Evolutionary conservation across 2,113 vertebrate genomes (phyloP), one percentile per base, ranked within the genome.

Genomic region (Mormyrus iriodes): DNA sequence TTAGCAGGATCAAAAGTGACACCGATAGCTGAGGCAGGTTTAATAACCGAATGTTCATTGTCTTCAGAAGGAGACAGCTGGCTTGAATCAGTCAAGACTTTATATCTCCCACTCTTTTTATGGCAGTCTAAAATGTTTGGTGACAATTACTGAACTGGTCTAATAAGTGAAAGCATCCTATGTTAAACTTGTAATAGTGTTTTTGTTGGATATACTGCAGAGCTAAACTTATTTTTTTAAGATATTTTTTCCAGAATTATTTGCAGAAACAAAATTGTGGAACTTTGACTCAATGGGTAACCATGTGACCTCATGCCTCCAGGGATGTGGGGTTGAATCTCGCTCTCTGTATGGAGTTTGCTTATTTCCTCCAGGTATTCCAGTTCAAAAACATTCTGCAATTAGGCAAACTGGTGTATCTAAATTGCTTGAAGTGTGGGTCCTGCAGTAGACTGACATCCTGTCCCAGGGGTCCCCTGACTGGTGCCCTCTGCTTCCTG

Each of bases 31-130:
- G 73, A 35, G 31, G 27, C 73, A 19, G 51, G 52, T 79, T 79
- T 88, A 88, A 88, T 88, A 42, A 82, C 73, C 21, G 9, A 83
- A 55, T 65, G 69, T 82, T 88, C 69, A 55, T 88, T 88, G 83
- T 24, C 73, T 27, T 88, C 73, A 83, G 31, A 83, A 52, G 65
- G 21, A 83, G 65, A 44, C 88, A 44, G 69, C 31, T 19, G 31
- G 27, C 17, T 31, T 42, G 35, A 88, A 88, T 82, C 27, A 39
- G 49, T 82, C 69, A 53, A 39, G 69, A 86, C 55, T 86, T 52
- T 55, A 15, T 42, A 24, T 53, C 51, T 7, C 46, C 55, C 85
- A 17, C 51, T 48, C 21, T 51, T 51, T 48, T 4, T 39, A 48
- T 55, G 10, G 46, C 27, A 52, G 39, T 3, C 31, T 52, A 19